phyloP scores from a whole-genome alignment of 1,140 invertebrate species.

The Drosophila pectinifera region DNA sequence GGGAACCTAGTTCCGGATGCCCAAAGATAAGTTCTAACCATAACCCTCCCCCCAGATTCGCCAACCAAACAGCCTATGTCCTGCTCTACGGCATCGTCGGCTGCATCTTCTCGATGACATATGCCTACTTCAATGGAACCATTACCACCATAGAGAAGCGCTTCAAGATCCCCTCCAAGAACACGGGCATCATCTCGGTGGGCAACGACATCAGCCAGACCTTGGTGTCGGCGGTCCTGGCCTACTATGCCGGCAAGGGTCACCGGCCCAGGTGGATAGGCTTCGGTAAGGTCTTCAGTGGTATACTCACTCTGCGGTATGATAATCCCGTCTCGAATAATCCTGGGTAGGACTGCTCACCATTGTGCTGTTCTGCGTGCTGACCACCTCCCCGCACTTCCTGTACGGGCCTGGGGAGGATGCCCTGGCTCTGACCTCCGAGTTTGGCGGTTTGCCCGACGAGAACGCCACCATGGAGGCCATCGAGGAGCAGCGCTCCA shows the following conservation, averaged over 20 bases:
- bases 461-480: conserved; percentile 81
- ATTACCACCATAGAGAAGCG: conserved; percentile 93
- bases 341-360: conserved; percentile 87
- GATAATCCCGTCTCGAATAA: conserved; percentile 82
- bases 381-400: conserved; percentile 90
- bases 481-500: conserved; percentile 79
- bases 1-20: no score
- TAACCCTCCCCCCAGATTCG: conserved; percentile 85
- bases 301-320: conserved; percentile 84
- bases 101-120: conserved; percentile 90
- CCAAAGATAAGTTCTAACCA: not conserved
- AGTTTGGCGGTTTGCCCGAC: conserved; percentile 86
- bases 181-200: conserved; percentile 90
- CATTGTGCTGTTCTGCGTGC: conserved; percentile 89
- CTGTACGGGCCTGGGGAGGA: conserved; percentile 90
- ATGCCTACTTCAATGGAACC: conserved; percentile 91
- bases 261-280: conserved; percentile 79
- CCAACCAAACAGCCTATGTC: conserved; percentile 91
- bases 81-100: conserved; percentile 90
- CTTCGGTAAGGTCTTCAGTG: conserved; percentile 77
- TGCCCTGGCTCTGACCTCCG: conserved; percentile 88
- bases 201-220: conserved; percentile 87
- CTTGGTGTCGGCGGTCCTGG: conserved; percentile 64
- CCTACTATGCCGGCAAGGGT: conserved; percentile 76
- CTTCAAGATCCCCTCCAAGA: conserved; percentile 91